Evolutionary conservation across 1,140 invertebrate species (phyloP).

Genomic region (Bombus confusus): DNA sequence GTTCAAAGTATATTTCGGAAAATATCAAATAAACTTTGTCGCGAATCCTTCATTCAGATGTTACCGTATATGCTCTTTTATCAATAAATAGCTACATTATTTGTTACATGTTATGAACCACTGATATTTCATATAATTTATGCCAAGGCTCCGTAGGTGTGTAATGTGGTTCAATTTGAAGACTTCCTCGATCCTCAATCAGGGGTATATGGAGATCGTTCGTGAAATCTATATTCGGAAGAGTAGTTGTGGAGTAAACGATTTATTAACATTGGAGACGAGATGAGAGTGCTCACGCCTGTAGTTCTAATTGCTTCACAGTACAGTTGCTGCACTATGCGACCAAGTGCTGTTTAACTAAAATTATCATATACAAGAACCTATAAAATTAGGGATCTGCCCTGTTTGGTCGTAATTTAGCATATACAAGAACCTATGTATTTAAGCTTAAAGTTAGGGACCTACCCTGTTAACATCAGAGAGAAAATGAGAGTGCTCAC

Average conservation of each 20-base stretch:
- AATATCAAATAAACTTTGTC: neutral
- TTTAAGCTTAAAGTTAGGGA: too few relatives aligned
- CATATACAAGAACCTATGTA: too few relatives aligned
- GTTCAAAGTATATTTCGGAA: neutral
- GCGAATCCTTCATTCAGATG: neutral
- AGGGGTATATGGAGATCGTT: slow-evolving; percentile 12
- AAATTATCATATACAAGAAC: too few relatives aligned
- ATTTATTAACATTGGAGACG: slow-evolving; percentile 7
- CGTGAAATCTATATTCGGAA: slow-evolving; percentile 6
- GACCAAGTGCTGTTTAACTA: too few relatives aligned
- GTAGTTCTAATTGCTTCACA: too few relatives aligned
- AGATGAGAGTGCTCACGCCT: too few relatives aligned
- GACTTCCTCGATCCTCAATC: slow-evolving; percentile 30
- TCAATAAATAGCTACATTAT: slow-evolving; percentile 13
- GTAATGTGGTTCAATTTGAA: slow-evolving; percentile 52
- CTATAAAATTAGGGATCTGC: too few relatives aligned
- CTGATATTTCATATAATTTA: slow-evolving; percentile 48
- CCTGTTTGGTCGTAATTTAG: too few relatives aligned
- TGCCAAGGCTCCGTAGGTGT: slow-evolving; percentile 45
- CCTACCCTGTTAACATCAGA: too few relatives aligned
- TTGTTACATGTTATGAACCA: slow-evolving; percentile 30
- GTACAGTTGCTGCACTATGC: too few relatives aligned
- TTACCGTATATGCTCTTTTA: neutral
- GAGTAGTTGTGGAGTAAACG: slow-evolving; percentile 19
- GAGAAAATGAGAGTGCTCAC: too few relatives aligned